Evolutionary conservation across 35 echinoderm and acorn worm species (phyloP).

Genomic region (Holothuria glaberrima): DNA sequence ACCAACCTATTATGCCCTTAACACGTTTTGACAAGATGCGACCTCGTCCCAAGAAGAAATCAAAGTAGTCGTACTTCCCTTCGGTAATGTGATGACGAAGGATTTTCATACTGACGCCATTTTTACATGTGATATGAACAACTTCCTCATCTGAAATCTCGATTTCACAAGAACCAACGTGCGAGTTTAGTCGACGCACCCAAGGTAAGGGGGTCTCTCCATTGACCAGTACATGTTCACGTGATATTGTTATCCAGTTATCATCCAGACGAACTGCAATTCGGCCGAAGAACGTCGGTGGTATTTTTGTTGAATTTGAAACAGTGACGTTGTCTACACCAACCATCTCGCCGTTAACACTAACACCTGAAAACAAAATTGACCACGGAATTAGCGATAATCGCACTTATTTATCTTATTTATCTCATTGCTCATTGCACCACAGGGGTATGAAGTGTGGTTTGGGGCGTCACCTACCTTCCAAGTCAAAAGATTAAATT

Average conservation of each 20-base stretch:
- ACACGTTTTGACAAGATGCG: background rate
- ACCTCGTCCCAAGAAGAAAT: background rate
- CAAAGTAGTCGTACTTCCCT: background rate
- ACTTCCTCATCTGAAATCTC: background rate
- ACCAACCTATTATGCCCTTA: conserved; percentile 1
- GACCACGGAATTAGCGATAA: too few relatives aligned
- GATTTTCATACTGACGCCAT: conserved; percentile 12
- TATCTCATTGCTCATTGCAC: too few relatives aligned
- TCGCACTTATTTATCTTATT: too few relatives aligned
- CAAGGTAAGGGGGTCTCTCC: background rate
- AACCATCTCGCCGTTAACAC: conserved; percentile 30
- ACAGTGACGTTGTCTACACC: background rate
- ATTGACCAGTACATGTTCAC: background rate
- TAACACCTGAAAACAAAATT: background rate
- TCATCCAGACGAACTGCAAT: background rate
- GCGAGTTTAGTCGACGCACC: background rate
- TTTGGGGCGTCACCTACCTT: too few relatives aligned
- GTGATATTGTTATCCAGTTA: conserved; percentile 29
- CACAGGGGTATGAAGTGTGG: too few relatives aligned
- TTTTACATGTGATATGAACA: background rate
- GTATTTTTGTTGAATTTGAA: background rate
- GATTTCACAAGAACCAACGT: conserved; percentile 1
- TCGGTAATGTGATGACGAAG: background rate
- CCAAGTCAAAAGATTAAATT: too few relatives aligned
- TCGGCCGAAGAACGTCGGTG: conserved; percentile 3